A percentile compares a stretch with the other conserved stretches of the same genome.
Conservation (phyloP, 2,888 invertebrate genomes). For the Dorcus hopei region DNA sequence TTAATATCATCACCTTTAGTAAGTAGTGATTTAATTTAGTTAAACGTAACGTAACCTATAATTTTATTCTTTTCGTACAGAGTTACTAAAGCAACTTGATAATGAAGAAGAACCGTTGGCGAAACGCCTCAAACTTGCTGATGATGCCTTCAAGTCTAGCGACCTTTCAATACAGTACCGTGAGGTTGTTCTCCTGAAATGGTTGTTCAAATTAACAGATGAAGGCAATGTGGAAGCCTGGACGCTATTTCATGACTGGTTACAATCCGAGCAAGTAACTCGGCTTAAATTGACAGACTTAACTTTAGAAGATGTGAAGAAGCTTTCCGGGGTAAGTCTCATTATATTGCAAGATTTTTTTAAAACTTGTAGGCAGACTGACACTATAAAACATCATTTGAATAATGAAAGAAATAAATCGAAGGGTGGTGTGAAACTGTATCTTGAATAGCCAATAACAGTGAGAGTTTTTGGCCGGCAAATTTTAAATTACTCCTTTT, state of each 20-base stretch:
- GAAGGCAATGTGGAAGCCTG: conserved; percentile 24
- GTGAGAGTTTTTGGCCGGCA: too few relatives aligned
- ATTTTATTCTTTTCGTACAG: conserved; percentile 24
- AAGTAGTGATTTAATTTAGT: neutral
- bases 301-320: conserved; percentile 29
- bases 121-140: conserved; percentile 38
- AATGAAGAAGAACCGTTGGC: conserved; percentile 33
- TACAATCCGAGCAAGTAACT: conserved; percentile 33
- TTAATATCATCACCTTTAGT: neutral
- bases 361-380: too few relatives aligned
- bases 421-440: too few relatives aligned
- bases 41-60: neutral
- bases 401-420: too few relatives aligned
- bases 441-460: too few relatives aligned
- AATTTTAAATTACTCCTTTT: too few relatives aligned
- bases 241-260: conserved; percentile 31
- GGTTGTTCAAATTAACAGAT: conserved; percentile 28
- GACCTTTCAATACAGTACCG: conserved; percentile 31
- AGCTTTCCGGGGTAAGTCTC: conserved; percentile 23
- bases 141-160: conserved; percentile 35
- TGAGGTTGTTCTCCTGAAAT: conserved; percentile 35
- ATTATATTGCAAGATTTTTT: neutral
- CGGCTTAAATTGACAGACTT: conserved; percentile 33
- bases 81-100: conserved; percentile 32
- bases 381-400: too few relatives aligned